Evolutionary conservation across 2,888 invertebrate species (phyloP), one percentile per base, ranked within the genome.

Genomic region (Entomobrya multifasciata): DNA sequence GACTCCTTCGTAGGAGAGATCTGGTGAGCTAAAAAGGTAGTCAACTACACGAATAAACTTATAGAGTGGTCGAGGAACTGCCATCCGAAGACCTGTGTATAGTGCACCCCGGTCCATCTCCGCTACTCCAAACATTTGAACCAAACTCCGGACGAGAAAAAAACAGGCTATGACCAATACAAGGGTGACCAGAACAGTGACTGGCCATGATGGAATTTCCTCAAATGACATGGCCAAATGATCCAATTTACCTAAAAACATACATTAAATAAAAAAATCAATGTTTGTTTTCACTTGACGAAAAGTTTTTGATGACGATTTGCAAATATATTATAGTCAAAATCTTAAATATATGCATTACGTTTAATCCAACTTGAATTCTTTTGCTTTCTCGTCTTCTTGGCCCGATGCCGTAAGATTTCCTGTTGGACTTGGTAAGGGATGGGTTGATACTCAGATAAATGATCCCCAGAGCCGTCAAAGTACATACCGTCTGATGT

Each of bases 11-110:
- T 22, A 65, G 5, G 83, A 52, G 11, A 76, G 41, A 0, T 30
- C 52, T 20, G 25, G 62, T 15, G 83, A 74, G 22, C 27, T 47
- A 17, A 83, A 83, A 15, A 83, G 62, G 49, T 84, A 84, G 41
- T 84, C 84, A 13, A 84, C 20, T 20, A 78, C 6, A 1, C 30
- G 77, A 15, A 76, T 27, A 5, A 84, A 30, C 17, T 77, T 84
- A 44, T 44, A 84, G 1, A 84, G 4, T 10, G 77, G 84, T 41
- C 13, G 67, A 20, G 84, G 84, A 1, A 77, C 17, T 0, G 47
- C 77, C n/a, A n/a, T 22, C 22, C 65, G 62, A 6, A 83, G 36
- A 20, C 67, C 36, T 30, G n/a, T n/a, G 70, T 76, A 84, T 27
- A 84, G 13, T 11, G 41, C 13, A n/a, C 77, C 25, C 27, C 84